These are phyloP conservation scores for Keiferia lycopersicella DNA, from an alignment of 2,888 invertebrate species.

Conservation along the genomic window DNA sequence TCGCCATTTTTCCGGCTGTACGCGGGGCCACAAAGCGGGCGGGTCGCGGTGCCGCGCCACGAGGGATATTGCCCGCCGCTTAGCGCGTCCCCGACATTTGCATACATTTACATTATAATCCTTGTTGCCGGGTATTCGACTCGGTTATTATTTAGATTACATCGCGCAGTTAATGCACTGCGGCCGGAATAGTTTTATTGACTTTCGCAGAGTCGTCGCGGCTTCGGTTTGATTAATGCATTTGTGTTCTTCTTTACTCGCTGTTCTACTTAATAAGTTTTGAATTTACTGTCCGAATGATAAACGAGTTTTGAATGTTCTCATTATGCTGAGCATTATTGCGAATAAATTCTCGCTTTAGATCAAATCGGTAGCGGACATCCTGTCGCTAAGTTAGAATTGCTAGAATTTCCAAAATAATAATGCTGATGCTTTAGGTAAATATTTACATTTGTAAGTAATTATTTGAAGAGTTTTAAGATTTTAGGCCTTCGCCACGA, in stretches of 20 bases:
- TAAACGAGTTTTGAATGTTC: constrained; percentile 27
- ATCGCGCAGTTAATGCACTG: constrained; percentile 32
- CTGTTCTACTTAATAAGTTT: constrained; percentile 26
- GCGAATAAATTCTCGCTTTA: constrained; percentile 6
- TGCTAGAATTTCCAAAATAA: background rate
- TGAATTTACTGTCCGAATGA: constrained; percentile 27
- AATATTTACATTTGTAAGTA: background rate
- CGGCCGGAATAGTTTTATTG: constrained; percentile 47
- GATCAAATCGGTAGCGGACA: constrained; percentile 3
- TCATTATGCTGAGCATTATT: constrained; percentile 11
- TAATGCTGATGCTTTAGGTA: background rate
- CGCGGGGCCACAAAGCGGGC: constrained; percentile 20
- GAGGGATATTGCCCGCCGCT: constrained; percentile 45
- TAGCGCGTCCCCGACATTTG: constrained; percentile 54
- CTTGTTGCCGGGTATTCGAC: constrained; percentile 48
- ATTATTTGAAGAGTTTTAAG: background rate
- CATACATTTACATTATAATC: constrained; percentile 74
- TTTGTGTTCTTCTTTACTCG: constrained; percentile 23
- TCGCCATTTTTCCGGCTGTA: constrained; percentile 49
- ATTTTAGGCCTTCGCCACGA: background rate
- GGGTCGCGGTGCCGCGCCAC: constrained; percentile 2
- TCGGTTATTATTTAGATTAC: constrained; percentile 47
- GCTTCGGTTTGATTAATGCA: constrained; percentile 31
- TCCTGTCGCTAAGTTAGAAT: background rate
- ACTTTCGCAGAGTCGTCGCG: constrained; percentile 33